These are phyloP conservation scores for Hesperia comma DNA, from an alignment of 2,888 invertebrate species.

Conservation along the genomic window DNA sequence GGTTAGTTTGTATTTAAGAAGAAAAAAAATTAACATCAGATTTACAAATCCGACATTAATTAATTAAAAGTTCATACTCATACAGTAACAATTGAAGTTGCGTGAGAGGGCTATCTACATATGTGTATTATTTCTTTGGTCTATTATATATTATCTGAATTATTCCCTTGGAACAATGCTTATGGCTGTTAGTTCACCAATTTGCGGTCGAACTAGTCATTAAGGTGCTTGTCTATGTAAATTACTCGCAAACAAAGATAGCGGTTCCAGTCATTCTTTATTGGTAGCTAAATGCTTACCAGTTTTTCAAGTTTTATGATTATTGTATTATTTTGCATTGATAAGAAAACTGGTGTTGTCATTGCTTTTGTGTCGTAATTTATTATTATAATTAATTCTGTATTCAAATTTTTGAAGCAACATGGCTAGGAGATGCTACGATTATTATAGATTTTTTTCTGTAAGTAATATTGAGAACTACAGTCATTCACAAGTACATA, in stretches of 20 bases:
- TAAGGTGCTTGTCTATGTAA: constrained; percentile 16
- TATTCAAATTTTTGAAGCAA: no score
- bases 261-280: constrained; percentile 13
- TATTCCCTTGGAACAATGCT: not conserved
- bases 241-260: constrained; percentile 21
- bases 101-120: no score
- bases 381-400: no score
- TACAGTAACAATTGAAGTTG: no score
- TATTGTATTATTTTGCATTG: not conserved
- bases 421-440: no score
- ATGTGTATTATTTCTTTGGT: not conserved
- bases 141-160: not conserved
- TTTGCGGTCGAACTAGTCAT: constrained; percentile 7
- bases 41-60: no score
- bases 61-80: no score
- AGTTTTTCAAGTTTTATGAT: constrained; percentile 21
- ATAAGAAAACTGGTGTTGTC: constrained; percentile 2
- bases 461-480: no score
- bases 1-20: no score
- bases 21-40: no score
- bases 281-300: constrained; percentile 1
- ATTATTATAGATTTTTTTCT: no score
- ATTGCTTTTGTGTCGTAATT: not conserved
- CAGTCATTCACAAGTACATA: no score
- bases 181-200: not conserved